Percentiles rank a stretch among this genome's conserved stretches.
These are phyloP conservation scores for Opisthocomus hoazin DNA, from an alignment of 2,113 vertebrate species.

Conservation along the genomic window DNA sequence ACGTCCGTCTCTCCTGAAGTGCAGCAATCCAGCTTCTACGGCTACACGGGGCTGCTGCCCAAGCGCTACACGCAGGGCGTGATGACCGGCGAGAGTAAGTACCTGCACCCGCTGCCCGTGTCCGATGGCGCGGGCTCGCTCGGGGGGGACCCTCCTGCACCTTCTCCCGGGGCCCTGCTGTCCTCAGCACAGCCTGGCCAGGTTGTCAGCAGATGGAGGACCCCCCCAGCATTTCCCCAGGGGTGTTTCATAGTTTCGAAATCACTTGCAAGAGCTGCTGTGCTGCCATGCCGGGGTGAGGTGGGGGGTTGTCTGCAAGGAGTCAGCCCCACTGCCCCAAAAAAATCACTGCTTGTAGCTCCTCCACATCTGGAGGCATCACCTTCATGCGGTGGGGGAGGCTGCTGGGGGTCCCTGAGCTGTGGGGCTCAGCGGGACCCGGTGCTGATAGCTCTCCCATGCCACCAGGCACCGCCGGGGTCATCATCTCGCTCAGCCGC, in stretches of 20 bases:
- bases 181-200: neutral
- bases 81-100: slow-evolving; percentile 99
- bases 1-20: slow-evolving; percentile 77
- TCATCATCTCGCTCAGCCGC: slow-evolving; percentile 93
- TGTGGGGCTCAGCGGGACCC: fast-evolving
- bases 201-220: neutral
- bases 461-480: slow-evolving; percentile 87
- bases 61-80: slow-evolving; percentile 98
- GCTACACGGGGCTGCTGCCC: slow-evolving; percentile 98
- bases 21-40: slow-evolving; percentile 99
- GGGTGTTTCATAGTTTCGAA: neutral
- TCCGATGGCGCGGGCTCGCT: fast-evolving
- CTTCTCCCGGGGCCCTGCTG: neutral
- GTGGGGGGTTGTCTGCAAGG: neutral
- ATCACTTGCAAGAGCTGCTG: neutral
- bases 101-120: fast-evolving
- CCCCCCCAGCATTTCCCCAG: neutral
- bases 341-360: neutral
- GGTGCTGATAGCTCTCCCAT: fast-evolving
- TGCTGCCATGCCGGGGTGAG: neutral
- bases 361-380: neutral
- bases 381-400: fast-evolving
- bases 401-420: neutral
- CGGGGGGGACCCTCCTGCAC: neutral
- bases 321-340: neutral